phyloP scores from a whole-genome alignment of 2,113 vertebrate species.

The Passer domesticus region DNA sequence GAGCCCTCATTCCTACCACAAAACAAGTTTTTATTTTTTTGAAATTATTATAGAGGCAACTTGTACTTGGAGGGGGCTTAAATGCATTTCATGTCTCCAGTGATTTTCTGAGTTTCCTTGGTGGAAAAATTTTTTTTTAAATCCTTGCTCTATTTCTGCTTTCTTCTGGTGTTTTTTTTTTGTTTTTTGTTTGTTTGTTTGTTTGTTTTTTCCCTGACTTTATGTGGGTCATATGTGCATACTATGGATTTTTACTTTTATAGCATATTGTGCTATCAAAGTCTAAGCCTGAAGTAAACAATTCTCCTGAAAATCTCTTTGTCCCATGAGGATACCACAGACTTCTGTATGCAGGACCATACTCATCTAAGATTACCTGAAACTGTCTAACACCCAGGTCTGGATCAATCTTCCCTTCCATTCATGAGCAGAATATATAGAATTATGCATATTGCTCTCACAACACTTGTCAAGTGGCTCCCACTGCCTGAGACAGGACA shows the following conservation, averaged over 20 bases:
- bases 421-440: not conserved
- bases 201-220: accelerated
- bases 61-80: not conserved
- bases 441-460: not conserved
- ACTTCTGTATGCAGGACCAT: not conserved
- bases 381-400: not conserved
- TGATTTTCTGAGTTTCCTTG: not conserved
- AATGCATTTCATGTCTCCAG: not conserved
- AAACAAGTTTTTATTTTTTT: not conserved
- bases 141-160: not conserved
- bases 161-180: not conserved
- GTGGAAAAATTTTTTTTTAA: not conserved
- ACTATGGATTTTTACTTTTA: not conserved
- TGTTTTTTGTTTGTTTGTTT: not conserved
- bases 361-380: not conserved
- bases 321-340: not conserved
- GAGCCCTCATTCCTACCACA: not conserved
- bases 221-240: not conserved
- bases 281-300: not conserved
- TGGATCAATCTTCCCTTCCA: not conserved
- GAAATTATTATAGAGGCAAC: not conserved
- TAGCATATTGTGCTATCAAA: not conserved
- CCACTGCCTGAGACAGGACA: not conserved
- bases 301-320: not conserved
- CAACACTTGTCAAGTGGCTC: not conserved